These are phyloP conservation scores for Phaenicophaeus curvirostris DNA, from an alignment of 2,797 vertebrate species.

Conservation along the genomic window DNA sequence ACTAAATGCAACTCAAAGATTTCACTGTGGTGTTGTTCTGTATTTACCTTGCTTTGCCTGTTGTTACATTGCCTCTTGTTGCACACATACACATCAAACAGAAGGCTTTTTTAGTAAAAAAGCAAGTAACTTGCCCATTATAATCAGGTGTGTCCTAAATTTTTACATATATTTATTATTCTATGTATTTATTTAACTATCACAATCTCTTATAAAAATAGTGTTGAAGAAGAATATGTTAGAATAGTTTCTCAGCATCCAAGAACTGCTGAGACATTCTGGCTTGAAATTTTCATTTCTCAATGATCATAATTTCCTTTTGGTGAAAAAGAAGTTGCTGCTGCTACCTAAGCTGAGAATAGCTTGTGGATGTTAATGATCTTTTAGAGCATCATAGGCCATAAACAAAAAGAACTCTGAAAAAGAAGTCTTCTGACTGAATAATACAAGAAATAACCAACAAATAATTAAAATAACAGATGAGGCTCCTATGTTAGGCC, in stretches of 20 bases:
- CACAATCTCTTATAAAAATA: background rate
- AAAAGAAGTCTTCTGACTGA: conserved; percentile 53
- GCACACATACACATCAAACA: accelerated
- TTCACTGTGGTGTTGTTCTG: background rate
- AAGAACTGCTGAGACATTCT: conserved; percentile 15
- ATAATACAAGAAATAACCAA: conserved; percentile 39
- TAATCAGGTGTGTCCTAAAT: background rate
- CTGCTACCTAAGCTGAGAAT: background rate
- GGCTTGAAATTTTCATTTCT: conserved; percentile 17
- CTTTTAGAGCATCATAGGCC: background rate
- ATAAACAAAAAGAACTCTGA: conserved; percentile 43
- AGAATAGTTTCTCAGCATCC: background rate
- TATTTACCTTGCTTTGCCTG: background rate
- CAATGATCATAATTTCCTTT: background rate
- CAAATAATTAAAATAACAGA: background rate
- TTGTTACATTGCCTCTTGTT: background rate
- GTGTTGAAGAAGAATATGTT: background rate
- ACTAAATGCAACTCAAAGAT: background rate
- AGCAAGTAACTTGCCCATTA: background rate
- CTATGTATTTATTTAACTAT: background rate
- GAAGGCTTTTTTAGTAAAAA: background rate
- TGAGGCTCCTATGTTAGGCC: background rate
- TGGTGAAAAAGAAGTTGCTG: conserved; percentile 12
- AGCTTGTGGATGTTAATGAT: conserved; percentile 34
- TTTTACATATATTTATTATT: background rate